Evolutionary conservation across 2,888 invertebrate genomes (phyloP).

Genomic region (Oscheius myriophilus): DNA sequence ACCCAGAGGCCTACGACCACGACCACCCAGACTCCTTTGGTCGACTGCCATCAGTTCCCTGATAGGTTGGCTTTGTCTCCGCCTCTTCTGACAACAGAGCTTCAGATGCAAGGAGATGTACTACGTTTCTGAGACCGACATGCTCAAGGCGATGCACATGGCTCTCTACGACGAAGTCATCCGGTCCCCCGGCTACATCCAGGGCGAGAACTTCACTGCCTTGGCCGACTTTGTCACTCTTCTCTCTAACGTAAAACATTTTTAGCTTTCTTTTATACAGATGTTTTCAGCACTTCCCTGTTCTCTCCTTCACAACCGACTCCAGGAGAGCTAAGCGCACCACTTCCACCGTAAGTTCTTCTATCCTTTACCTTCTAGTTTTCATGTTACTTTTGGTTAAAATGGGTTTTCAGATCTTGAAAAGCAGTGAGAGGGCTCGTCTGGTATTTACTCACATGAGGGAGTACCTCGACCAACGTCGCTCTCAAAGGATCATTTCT

Average conservation of each 20-base stretch:
- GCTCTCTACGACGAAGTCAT: conserved; percentile 68
- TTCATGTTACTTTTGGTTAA: neutral
- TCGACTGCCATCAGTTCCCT: conserved; percentile 63
- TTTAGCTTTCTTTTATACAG: neutral
- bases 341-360: conserved; percentile 53
- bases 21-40: conserved; percentile 49
- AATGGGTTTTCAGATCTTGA: conserved; percentile 54
- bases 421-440: conserved; percentile 64
- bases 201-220: conserved; percentile 65
- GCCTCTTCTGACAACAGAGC: neutral
- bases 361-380: too few species aligned
- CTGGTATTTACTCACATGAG: conserved; percentile 66
- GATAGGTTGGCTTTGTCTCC: conserved; percentile 42
- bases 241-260: conserved; percentile 60
- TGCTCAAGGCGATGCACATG: conserved; percentile 67
- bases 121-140: conserved; percentile 69
- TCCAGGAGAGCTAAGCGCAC: conserved; percentile 49
- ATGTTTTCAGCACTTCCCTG: conserved; percentile 66
- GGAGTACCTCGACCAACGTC: conserved; percentile 57
- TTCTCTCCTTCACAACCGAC: conserved; percentile 62
- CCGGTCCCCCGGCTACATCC: conserved; percentile 48
- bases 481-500: conserved; percentile 50
- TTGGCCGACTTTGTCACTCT: conserved; percentile 65
- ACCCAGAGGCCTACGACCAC: conserved; percentile 54
- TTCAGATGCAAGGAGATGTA: conserved; percentile 62